phyloP scores from a whole-genome alignment of 2,888 invertebrate species.

The Helleia helle region DNA sequence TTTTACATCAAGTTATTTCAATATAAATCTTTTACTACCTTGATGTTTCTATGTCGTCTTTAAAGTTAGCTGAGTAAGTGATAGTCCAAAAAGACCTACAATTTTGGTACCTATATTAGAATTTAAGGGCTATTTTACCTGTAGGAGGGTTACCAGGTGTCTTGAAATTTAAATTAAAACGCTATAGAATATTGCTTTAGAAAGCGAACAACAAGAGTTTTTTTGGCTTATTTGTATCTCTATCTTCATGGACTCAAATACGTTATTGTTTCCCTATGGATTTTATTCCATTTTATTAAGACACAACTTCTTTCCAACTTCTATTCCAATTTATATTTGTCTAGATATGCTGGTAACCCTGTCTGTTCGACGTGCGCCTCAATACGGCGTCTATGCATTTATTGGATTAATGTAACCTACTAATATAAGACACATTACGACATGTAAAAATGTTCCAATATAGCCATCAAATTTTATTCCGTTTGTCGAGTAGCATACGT shows the following conservation, averaged over 20 bases:
- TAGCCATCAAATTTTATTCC: not conserved
- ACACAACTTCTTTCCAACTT: no score
- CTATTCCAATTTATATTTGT: no score
- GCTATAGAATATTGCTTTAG: no score
- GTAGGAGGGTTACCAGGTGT: no score
- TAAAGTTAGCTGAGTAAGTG: conserved; percentile 5
- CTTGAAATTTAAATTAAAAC: no score
- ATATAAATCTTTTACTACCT: not conserved
- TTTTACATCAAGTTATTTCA: not conserved
- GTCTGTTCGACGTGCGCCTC: not conserved
- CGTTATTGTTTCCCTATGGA: no score
- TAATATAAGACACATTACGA: conserved; percentile 3
- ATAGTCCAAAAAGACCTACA: conserved; percentile 8
- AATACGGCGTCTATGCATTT: conserved; percentile 2
- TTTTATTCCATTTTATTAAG: no score
- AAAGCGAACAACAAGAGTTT: no score
- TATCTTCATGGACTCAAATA: no score
- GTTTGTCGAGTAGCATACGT: not conserved
- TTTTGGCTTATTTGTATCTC: no score
- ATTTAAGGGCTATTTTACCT: conserved; percentile 2
- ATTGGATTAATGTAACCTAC: not conserved
- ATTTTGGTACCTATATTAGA: conserved; percentile 5
- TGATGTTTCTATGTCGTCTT: conserved; percentile 2
- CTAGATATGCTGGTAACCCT: no score
- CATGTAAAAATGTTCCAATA: conserved; percentile 2